Percentiles rank a stretch among this genome's conserved stretches.
Evolutionary conservation across 1,140 invertebrate species (phyloP).

Genomic region (Atta texana): DNA sequence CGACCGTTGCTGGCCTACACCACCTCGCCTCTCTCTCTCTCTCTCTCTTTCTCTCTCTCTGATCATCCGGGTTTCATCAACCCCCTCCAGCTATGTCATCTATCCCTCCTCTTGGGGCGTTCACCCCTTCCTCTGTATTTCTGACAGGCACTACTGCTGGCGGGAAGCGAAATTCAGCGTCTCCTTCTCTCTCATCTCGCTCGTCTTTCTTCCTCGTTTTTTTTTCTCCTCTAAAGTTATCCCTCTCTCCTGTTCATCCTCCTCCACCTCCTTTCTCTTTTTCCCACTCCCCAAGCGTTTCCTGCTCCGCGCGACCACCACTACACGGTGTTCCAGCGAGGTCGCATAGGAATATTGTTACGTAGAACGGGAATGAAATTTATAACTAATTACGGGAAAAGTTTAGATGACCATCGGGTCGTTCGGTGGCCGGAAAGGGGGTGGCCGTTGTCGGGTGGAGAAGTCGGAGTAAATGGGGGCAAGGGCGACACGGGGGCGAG

Average conservation of each 20-base stretch:
- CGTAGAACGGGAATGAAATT: conserved; percentile 82
- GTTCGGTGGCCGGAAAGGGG: conserved; percentile 72
- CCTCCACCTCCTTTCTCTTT: conserved; percentile 44
- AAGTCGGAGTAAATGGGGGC: conserved; percentile 39
- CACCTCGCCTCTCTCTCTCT: conserved; percentile 42
- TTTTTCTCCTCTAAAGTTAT: conserved; percentile 60
- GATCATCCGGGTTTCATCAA: conserved; percentile 62
- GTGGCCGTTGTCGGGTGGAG: conserved; percentile 54
- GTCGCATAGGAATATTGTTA: conserved; percentile 81
- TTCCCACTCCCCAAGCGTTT: conserved; percentile 62
- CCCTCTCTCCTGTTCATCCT: conserved; percentile 25
- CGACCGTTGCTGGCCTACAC: conserved; percentile 46
- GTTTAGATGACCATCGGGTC: conserved; percentile 82
- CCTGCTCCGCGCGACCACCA: conserved; percentile 61
- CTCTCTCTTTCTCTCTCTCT: conserved; percentile 46
- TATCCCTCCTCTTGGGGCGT: conserved; percentile 40
- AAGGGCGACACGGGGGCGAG: conserved; percentile 1
- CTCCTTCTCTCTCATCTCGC: conserved; percentile 52
- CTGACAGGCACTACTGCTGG: conserved; percentile 54
- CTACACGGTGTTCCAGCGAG: conserved; percentile 74
- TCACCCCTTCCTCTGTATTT: conserved; percentile 37
- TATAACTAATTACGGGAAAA: conserved; percentile 85
- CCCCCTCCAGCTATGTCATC: conserved; percentile 41
- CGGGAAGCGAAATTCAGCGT: conserved; percentile 61
- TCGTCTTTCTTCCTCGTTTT: conserved; percentile 64